Evolutionary conservation across 2,888 invertebrate species (phyloP), one percentile per base, ranked within the genome.

Genomic region (Cataglyphis rosenhaueri): DNA sequence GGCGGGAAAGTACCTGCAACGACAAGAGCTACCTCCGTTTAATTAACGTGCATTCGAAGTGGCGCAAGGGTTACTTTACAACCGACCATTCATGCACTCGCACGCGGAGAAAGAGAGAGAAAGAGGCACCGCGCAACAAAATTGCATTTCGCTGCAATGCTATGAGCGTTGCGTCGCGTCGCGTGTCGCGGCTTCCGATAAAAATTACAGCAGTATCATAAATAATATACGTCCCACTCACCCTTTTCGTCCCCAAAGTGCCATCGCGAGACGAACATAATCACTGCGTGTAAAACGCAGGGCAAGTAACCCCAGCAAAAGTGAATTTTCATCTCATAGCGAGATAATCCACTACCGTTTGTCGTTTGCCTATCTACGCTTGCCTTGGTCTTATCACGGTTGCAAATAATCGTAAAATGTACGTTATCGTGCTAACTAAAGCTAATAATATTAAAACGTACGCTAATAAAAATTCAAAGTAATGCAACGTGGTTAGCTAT

Each of bases 31-130:
- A 86, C 79, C 89, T 84, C 84, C 76, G 84, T 87, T 88, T 89
- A 89, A 89, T 89, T 88, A 89, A 88, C 88, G 83, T 73, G 87
- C 87, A 84, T 88, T 87, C 84, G 85, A 82, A 79, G 78, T 81
- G 76, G 75, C 59, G 64, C 83, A 68, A 86, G 81, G 83, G 82
- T 86, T 88, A 88, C 87, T 87, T 85, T 85, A 79, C 65, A 61
- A 83, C 73, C 79, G 74, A 78, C 71, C 84, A 73, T 81, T 81
- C 74, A 73, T 44, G 82, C 61, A 62, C 79, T 41, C 64, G 81
- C 64, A 64, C 35, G 62, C 15, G 18, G 29, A 10, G n/a, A 12
- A 12, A 44, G 29, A 52, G 21, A 70, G 18, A 38, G 35, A 44
- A 57, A 78, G 44, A 71, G 35, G 25, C 9, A 48, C 25, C 12